Base-by-base conservation (phyloP, 2,888 invertebrate species). In the Dione vanillae region DNA sequence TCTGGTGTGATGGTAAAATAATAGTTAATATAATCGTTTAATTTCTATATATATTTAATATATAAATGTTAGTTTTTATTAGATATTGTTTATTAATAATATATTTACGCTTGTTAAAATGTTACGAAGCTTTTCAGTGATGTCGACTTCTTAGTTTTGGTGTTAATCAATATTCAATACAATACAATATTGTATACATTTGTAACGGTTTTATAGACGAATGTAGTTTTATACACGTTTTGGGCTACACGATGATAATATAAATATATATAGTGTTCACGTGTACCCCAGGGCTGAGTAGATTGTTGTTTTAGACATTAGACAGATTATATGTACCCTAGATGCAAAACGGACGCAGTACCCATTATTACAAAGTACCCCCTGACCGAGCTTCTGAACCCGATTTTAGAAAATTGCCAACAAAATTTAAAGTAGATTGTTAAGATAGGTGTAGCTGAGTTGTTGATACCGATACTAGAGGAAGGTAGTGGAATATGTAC, bases 141-240 rank as follows among this genome's bases (percentile, higher is more conserved):
- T 67, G 70, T 72, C 20, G 61, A 77, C 83, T 88, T 89, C 86
- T 82, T 81, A 76, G 81, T 80, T 89, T 80, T 56, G 81, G 81
- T 89, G 89, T 90, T 90, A 82, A 82, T 80, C 37, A 76, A 81
- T 80, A 79, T 73, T 80, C 37, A 76, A 81, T 80, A 79, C 73
- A 49, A 77, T 27, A 27, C 27, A 27, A 83, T 84, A 90, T 90
- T 91, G 84, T 90, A 92, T 90, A 92, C 90, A 90, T 92, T 92
- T 91, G 84, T 92, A 90, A 88, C 83, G 80, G 80, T 79, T 85
- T 82, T 90, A 91, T 91, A 91, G 89, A 73, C 74, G 78, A 78
- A 77, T 67, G 79, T 85, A 85, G 84, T 78, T 84, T 80, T 81
- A 83, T 85, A 85, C 81, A 75, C 77, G 80, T 85, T 71, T 37